Evolutionary conservation across 2,113 vertebrate genomes (phyloP), one percentile per base, ranked within the genome.

Genomic region (Morone chrysops): DNA sequence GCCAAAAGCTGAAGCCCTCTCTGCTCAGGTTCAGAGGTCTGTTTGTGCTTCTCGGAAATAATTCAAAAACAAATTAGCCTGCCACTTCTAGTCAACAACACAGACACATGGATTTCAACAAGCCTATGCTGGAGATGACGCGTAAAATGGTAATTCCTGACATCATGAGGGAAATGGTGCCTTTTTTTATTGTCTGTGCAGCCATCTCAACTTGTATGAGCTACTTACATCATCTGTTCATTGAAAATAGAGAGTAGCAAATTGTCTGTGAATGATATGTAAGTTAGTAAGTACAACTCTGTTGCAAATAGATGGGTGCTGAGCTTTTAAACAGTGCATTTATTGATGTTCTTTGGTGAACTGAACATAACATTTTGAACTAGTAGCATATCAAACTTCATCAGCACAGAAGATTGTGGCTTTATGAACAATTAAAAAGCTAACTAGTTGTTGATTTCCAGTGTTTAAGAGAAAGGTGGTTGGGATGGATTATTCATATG

Each of bases 41-140:
- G 45, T 67, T 67, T 83, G 75, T 25, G 61, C 75, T 70, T 61
- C 61, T 53, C 61, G 63, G 62, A 57, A 74, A 63, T 79, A 31
- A 75, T 48, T 73, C 38, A 54, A 36, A 40, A 69, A 48, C 47
- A 71, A 71, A 83, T 77, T 38, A 77, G 18, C 43, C 74, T 59
- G 81, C 60, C 67, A 59, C 68, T 69, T 75, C 38, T n/a, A 5
- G 16, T 75, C 47, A 38, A 22, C 80, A 53, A 25, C 50, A 47
- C 66, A 56, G 56, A 70, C 50, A 47, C 48, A 56, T 13, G 17
- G n/a, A 77, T 47, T 17, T 51, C 75, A 57, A 43, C 38, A 8
- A 12, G 65, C 31, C n/a, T 2, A 54, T 53, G 16, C 66, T 53
- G 48, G 48, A n/a, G 22, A 18, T 61, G 63, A 69, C 71, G 36